A percentile compares a stretch with the other conserved stretches of the same genome.
These are phyloP conservation scores for Octonoba sinensis DNA, from an alignment of 2,888 invertebrate genomes.

Conservation along the genomic window DNA sequence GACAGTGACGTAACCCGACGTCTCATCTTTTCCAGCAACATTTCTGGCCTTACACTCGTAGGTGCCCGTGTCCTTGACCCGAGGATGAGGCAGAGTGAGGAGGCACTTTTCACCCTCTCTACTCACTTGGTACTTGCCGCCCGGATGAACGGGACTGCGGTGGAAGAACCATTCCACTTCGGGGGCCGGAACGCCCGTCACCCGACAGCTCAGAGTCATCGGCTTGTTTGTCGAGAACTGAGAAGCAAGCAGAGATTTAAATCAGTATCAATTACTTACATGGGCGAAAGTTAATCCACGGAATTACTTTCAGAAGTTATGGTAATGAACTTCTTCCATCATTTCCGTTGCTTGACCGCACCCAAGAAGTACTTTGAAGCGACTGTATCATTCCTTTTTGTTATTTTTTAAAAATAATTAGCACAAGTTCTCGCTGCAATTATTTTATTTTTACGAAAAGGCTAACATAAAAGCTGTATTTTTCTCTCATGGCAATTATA, in stretches of 20 bases:
- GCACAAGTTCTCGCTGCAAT: no score
- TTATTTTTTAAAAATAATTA: no score
- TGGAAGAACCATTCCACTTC: conserved; percentile 90
- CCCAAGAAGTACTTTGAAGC: no score
- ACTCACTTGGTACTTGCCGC: conserved; percentile 80
- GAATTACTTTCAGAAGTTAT: no score
- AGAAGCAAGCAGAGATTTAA: neutral
- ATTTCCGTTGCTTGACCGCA: no score
- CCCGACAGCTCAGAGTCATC: conserved; percentile 81
- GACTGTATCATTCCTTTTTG: no score
- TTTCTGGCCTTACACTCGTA: conserved; percentile 86
- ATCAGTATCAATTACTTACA: no score
- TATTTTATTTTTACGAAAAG: no score
- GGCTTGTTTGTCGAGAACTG: conserved; percentile 77
- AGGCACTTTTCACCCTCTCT: conserved; percentile 75
- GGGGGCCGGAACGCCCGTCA: conserved; percentile 86
- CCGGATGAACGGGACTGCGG: conserved; percentile 78
- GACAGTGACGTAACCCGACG: conserved; percentile 71
- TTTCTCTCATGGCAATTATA: no score
- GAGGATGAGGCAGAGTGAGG: conserved; percentile 81
- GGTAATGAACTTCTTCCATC: no score
- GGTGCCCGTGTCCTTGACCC: conserved; percentile 79
- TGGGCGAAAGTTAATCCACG: no score
- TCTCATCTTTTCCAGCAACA: conserved; percentile 80
- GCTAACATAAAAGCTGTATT: no score